phyloP scores from a whole-genome alignment of 1,140 invertebrate species.

The Tetraneura akinire region DNA sequence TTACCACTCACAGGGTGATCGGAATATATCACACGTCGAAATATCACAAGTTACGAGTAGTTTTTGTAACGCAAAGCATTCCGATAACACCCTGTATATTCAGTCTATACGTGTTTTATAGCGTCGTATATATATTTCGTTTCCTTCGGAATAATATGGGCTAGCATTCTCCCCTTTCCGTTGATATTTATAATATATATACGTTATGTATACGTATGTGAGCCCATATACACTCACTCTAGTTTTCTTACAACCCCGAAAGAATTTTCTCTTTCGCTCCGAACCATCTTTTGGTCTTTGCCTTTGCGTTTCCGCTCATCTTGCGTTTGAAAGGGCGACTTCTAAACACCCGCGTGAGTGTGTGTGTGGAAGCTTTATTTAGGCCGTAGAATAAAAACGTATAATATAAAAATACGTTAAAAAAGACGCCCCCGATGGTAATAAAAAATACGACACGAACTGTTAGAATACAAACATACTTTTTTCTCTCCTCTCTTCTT shows the following conservation, averaged over 20 bases:
- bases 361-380: slow-evolving; percentile 45
- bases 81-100: background rate
- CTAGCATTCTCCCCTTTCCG: slow-evolving; percentile 42
- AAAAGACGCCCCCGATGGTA: slow-evolving; percentile 28
- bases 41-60: too few relatives aligned
- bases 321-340: slow-evolving; percentile 21
- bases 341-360: slow-evolving; percentile 34
- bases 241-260: background rate
- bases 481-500: too few relatives aligned
- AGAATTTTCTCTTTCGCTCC: background rate
- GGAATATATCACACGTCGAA: background rate
- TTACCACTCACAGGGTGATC: background rate
- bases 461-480: slow-evolving; percentile 44
- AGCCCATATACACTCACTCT: background rate
- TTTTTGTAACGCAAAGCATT: too few relatives aligned
- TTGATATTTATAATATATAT: background rate
- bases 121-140: too few relatives aligned
- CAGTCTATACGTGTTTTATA: too few relatives aligned
- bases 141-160: background rate
- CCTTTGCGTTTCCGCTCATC: background rate
- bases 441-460: slow-evolving; percentile 45
- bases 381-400: slow-evolving; percentile 9
- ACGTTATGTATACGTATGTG: too few relatives aligned
- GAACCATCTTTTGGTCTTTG: background rate
- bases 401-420: background rate